phyloP scores from a whole-genome alignment of 2,797 vertebrate species.

The Labroides dimidiatus region DNA sequence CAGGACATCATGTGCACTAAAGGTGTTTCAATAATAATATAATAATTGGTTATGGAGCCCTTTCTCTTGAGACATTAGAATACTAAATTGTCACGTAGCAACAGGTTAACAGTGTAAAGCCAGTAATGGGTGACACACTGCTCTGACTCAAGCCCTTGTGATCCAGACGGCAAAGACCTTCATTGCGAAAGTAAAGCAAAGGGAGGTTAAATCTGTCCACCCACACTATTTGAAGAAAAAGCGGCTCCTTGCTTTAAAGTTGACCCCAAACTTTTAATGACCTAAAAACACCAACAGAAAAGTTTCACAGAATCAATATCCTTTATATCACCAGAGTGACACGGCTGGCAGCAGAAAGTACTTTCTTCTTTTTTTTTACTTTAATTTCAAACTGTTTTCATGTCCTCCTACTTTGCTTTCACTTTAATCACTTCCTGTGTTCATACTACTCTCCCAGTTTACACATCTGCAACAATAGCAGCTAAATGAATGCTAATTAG shows the following conservation, averaged over 20 bases:
- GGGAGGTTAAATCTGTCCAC: not conserved
- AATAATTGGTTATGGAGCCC: too few relatives aligned
- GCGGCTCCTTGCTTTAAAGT: not conserved
- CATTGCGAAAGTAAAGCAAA: too few relatives aligned
- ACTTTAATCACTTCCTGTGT: slow-evolving; percentile 1
- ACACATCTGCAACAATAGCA: slow-evolving; percentile 21
- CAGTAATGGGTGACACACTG: too few relatives aligned
- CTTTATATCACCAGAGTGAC: slow-evolving; percentile 11
- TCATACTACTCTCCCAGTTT: not conserved
- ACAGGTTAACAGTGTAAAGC: too few relatives aligned
- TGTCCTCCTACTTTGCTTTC: not conserved
- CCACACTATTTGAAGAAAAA: not conserved
- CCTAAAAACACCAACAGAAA: slow-evolving; percentile 12
- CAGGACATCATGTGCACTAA: too few relatives aligned
- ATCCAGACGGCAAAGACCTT: too few relatives aligned
- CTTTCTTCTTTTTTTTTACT: not conserved
- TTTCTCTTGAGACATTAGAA: not conserved
- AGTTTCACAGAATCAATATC: not conserved
- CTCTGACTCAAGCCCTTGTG: too few relatives aligned
- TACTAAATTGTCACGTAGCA: too few relatives aligned
- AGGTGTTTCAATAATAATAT: too few relatives aligned
- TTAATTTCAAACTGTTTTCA: not conserved
- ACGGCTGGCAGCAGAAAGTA: not conserved
- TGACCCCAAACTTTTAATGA: slow-evolving; percentile 32
- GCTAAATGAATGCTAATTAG: slow-evolving; percentile 20